These are phyloP conservation scores for Callimorpha dominula DNA, from an alignment of 2,888 invertebrate genomes.

Conservation along the genomic window DNA sequence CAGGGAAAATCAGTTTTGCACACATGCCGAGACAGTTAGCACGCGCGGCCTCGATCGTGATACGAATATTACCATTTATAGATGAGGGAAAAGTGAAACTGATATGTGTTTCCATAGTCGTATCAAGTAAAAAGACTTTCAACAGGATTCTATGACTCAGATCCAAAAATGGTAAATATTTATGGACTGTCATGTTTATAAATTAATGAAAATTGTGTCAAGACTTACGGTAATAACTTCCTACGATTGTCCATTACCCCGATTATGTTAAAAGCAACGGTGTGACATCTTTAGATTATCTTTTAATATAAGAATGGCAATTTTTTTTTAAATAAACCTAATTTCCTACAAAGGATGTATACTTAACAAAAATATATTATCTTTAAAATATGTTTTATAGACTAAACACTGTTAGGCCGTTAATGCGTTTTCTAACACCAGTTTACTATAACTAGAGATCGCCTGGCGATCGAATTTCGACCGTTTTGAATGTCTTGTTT, in stretches of 20 bases:
- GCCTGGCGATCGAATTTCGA: too few species aligned
- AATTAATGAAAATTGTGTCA: constrained; percentile 62
- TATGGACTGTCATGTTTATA: constrained; percentile 43
- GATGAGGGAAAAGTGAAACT: constrained; percentile 85
- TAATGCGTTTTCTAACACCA: too few species aligned
- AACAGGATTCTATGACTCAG: constrained; percentile 76
- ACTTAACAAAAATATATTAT: too few species aligned
- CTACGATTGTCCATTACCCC: constrained; percentile 62
- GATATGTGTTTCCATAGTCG: constrained; percentile 72
- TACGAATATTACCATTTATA: constrained; percentile 77
- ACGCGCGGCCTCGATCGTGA: constrained; percentile 83
- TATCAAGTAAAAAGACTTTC: constrained; percentile 78
- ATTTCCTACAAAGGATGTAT: neutral
- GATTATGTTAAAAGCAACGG: constrained; percentile 65
- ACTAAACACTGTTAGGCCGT: too few species aligned
- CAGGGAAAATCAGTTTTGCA: constrained; percentile 59
- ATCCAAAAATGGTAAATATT: constrained; percentile 48
- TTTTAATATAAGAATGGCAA: constrained; percentile 42
- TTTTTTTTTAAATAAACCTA: neutral
- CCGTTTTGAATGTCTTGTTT: too few species aligned
- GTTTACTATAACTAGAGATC: too few species aligned
- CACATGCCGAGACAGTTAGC: constrained; percentile 68
- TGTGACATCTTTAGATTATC: constrained; percentile 57
- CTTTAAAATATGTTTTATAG: neutral
- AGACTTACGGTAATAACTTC: constrained; percentile 63